These are phyloP conservation scores for Microctenopoma stevenorrisi DNA, from an alignment of 2,797 vertebrate genomes.

Conservation along the genomic window DNA sequence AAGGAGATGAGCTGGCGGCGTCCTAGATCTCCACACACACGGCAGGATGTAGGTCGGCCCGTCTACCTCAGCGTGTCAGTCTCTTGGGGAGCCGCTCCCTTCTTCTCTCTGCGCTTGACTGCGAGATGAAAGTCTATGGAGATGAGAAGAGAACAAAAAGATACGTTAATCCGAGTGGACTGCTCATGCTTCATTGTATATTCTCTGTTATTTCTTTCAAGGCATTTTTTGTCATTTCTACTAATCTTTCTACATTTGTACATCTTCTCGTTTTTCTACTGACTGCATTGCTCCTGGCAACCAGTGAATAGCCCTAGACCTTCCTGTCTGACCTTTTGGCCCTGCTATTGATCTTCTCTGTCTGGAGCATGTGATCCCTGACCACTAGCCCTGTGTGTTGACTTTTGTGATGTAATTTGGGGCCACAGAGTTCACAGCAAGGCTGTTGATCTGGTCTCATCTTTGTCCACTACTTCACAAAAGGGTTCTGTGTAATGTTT, in stretches of 20 bases:
- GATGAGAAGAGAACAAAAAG: conserved; percentile 63
- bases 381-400: conserved; percentile 55
- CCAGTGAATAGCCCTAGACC: conserved; percentile 64
- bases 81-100: conserved; percentile 69
- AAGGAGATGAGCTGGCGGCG: conserved; percentile 54
- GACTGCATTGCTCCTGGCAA: conserved; percentile 65
- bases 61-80: conserved; percentile 78
- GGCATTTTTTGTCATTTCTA: conserved; percentile 7
- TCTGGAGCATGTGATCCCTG: conserved; percentile 78
- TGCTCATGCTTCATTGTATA: conserved; percentile 12
- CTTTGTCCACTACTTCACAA: not conserved
- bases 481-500: not conserved
- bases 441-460: conserved; percentile 28
- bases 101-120: conserved; percentile 50
- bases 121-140: conserved; percentile 74
- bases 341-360: conserved; percentile 77
- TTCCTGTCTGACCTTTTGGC: conserved; percentile 76
- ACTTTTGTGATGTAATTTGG: conserved; percentile 68
- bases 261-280: conserved; percentile 55
- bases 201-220: conserved; percentile 23
- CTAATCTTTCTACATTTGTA: conserved; percentile 23
- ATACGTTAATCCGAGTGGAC: conserved; percentile 66
- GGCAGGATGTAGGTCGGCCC: conserved; percentile 79
- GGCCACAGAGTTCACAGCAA: conserved; percentile 41
- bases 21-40: conserved; percentile 69